Evolutionary conservation across 1,140 invertebrate species (phyloP).

Genomic region (Wasmannia auropunctata): DNA sequence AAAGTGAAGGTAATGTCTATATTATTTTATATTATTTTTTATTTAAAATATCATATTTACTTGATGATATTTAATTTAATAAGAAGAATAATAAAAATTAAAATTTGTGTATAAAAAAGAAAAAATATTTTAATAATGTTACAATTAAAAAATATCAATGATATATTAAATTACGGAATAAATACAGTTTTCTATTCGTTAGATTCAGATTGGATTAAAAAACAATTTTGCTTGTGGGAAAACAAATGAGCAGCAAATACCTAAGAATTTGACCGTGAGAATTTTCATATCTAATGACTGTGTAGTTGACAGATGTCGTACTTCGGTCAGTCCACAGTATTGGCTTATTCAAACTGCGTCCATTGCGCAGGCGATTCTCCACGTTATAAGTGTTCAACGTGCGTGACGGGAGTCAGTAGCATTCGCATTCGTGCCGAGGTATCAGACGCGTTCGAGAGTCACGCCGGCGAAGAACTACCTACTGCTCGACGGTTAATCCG

Average conservation of each 20-base stretch:
- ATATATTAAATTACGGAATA: no score
- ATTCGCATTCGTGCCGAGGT: slow-evolving; percentile 47
- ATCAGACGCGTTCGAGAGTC: background rate
- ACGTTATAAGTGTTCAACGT: slow-evolving; percentile 62
- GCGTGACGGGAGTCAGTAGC: background rate
- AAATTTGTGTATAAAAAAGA: background rate
- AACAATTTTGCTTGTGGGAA: background rate
- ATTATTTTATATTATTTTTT: background rate
- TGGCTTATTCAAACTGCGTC: slow-evolving; percentile 56
- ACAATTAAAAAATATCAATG: background rate
- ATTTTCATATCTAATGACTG: background rate
- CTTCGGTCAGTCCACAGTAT: slow-evolving; percentile 46
- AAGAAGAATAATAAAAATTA: background rate
- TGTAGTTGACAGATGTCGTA: background rate
- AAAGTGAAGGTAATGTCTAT: background rate
- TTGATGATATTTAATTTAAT: background rate
- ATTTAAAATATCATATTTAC: background rate
- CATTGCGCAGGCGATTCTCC: slow-evolving; percentile 57
- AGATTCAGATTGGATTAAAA: no score
- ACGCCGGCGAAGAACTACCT: background rate
- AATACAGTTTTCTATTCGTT: background rate
- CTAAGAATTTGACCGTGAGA: background rate
- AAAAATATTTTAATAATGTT: background rate
- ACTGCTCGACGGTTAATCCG: background rate
- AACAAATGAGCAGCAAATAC: background rate